Base-by-base conservation (phyloP, 2,888 invertebrate species). In the Andrena dorsata region DNA sequence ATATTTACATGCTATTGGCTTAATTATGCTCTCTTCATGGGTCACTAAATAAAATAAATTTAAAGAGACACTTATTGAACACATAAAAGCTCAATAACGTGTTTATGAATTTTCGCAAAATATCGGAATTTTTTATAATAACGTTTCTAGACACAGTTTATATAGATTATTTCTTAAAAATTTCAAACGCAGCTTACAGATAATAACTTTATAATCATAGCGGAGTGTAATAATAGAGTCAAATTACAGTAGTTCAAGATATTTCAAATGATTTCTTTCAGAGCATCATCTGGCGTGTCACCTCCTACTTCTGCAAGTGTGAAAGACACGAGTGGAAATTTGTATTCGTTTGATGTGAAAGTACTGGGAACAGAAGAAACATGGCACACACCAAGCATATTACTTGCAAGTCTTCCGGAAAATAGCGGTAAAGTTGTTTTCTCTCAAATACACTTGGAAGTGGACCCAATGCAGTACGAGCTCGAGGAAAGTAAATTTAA, bases 361-460 rank as follows among this genome's bases (percentile, higher is more conserved):
- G 96, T 97, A 35, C 94, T 98, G 77, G 97, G 97, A 0, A 96
- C 96, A 0, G 98, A 98, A 90, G 97, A 98, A 93, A 98, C 97
- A 0, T 98, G 98, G 97, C 97, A 97, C 75, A 97, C 97, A 0
- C 98, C 98, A 0, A 97, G 97, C 82, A 94, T 98, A 74, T 94
- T 98, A 76, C 95, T 97, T 88, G 97, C 97, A 1, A 95, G 95
- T 0, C 94, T 95, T 56, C 95, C 96, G 65, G 94, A 95, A 30
- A 96, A 95, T 66, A 95, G 95, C 20, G 98, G 98, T 20, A 95
- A 96, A 86, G 97, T 97, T 5, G 96, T 98, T 60, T 97, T 98
- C 92, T 98, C 98, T 30, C 93, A 98, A 96, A 97, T 98, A 63
- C 97, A 98, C 92, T 94, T 98, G 88, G 98, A 98, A 94, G 96